Conservation (phyloP, 1,140 invertebrate genomes). For the Danaus melanippus region DNA sequence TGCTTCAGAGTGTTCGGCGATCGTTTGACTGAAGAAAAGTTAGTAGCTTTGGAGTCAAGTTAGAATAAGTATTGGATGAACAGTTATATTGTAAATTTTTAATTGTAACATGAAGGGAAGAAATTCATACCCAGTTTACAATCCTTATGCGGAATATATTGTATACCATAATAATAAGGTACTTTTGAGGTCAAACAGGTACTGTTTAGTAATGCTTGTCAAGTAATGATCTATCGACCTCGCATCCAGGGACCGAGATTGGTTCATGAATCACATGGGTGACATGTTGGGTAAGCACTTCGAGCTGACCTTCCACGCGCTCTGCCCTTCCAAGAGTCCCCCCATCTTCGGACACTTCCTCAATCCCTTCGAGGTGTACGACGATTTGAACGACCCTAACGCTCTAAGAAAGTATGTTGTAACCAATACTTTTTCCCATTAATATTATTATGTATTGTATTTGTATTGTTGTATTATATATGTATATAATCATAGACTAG, state of each 20-base stretch:
- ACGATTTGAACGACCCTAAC: conserved; percentile 79
- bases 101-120: too few species aligned
- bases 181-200: too few species aligned
- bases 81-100: too few species aligned
- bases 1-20: conserved; percentile 87
- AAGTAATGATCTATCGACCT: not conserved
- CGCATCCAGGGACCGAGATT: conserved; percentile 78
- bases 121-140: too few species aligned
- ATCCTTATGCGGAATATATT: not conserved
- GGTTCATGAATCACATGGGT: conserved; percentile 80
- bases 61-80: too few species aligned
- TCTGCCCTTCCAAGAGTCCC: conserved; percentile 83
- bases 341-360: conserved; percentile 88
- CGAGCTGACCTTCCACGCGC: conserved; percentile 82
- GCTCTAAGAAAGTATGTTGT: conserved; percentile 62
- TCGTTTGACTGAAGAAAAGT: conserved; percentile 83
- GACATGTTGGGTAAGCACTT: conserved; percentile 83
- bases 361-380: conserved; percentile 81
- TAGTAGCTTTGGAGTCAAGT: conserved; percentile 25
- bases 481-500: too few species aligned
- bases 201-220: not conserved
- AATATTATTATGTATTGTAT: not conserved
- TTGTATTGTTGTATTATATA: too few species aligned
- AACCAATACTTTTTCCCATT: not conserved
- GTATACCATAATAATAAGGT: not conserved